Conservation (phyloP, 2,797 vertebrate genomes). For the Crenuchus spilurus region DNA sequence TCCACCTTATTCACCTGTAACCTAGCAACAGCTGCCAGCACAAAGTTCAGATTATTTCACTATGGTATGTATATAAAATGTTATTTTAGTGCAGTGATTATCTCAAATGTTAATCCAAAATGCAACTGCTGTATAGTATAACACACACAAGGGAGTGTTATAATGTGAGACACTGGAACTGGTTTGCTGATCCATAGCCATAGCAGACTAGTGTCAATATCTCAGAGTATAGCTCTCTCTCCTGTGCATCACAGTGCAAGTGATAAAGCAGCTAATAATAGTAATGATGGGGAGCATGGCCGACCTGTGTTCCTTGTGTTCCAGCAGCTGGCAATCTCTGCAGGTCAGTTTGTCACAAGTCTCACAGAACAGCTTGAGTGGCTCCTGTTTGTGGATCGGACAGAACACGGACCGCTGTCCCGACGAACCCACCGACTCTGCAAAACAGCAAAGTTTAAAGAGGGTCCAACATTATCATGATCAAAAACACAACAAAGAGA, state of each 20-base stretch:
- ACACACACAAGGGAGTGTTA: no score
- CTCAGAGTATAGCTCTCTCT: background rate
- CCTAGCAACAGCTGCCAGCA: no score
- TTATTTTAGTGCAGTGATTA: no score
- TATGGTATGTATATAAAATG: no score
- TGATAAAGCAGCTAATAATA: background rate
- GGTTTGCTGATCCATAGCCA: background rate
- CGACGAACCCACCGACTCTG: constrained; percentile 88
- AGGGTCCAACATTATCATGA: background rate
- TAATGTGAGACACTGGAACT: no score
- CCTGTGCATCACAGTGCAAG: background rate
- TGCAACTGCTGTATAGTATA: no score
- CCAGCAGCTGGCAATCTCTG: constrained; percentile 95
- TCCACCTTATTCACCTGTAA: no score
- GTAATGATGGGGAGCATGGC: background rate
- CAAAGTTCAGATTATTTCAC: no score
- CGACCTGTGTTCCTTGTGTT: constrained; percentile 99
- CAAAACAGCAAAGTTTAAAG: constrained; percentile 40
- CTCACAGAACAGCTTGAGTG: constrained; percentile 97
- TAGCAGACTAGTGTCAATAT: background rate
- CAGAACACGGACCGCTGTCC: constrained; percentile 96
- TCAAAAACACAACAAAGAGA: background rate
- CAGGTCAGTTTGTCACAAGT: constrained; percentile 98
- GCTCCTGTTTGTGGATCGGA: constrained; percentile 97
- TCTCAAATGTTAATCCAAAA: no score